Evolutionary conservation across 2,797 vertebrate genomes (phyloP).

Genomic region (Myotis planiceps): DNA sequence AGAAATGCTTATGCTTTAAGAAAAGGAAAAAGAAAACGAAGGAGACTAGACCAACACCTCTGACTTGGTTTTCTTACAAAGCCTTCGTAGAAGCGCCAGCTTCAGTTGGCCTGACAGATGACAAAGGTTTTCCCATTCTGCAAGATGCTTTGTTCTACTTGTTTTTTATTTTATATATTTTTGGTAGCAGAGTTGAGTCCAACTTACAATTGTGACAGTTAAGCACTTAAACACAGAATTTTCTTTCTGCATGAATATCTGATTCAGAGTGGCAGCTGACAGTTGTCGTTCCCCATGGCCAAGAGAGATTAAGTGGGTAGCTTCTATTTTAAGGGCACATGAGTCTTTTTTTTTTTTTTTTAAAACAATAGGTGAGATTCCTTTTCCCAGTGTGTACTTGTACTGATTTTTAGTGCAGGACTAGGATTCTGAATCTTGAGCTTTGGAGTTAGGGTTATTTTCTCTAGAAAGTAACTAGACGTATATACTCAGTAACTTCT

Average conservation of each 20-base stretch:
- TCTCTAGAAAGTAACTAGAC: not conserved
- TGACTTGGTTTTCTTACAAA: constrained; percentile 19
- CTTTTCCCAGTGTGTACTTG: not conserved
- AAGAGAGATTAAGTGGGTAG: not conserved
- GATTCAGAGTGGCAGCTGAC: not conserved
- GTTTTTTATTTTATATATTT: not conserved
- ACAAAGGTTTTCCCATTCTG: constrained; percentile 46
- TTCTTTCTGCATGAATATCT: constrained; percentile 7
- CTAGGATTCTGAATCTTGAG: not conserved
- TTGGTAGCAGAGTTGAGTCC: not conserved
- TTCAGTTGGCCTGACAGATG: constrained; percentile 8
- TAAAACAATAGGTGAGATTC: not conserved
- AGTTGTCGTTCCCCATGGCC: constrained; percentile 22
- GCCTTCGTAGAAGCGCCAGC: not conserved
- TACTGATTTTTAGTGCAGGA: not conserved
- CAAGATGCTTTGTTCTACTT: constrained; percentile 13
- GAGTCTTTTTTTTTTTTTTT: not conserved
- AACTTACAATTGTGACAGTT: constrained; percentile 7
- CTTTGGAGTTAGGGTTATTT: not conserved
- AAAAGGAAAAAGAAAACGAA: not conserved
- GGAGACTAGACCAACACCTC: not conserved
- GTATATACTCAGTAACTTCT: not conserved
- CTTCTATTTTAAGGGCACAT: not conserved
- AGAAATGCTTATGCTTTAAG: not conserved
- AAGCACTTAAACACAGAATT: not conserved